Base-by-base conservation (phyloP, 2,113 vertebrate species). In the Struthio camelus region DNA sequence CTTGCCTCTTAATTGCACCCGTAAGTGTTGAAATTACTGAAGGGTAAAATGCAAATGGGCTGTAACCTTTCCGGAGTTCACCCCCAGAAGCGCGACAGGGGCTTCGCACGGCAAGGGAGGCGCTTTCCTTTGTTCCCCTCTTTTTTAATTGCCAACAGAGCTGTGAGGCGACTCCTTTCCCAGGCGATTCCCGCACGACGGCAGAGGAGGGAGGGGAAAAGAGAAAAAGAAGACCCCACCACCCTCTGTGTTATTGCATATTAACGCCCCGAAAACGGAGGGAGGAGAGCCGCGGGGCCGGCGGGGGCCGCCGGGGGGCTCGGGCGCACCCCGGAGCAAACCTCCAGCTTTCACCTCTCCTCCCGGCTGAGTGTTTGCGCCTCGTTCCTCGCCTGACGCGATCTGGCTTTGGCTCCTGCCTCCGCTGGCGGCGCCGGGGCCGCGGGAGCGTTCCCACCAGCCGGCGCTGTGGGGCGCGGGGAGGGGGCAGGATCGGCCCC, bases 1-100 rank as follows among this genome's bases (percentile, higher is more conserved):
- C 90, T 88, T 64, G 61, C 75, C 7, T 34, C 95, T 97, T 95
- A 97, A 98, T 97, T 98, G 97, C 92, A 94, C 97, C 97, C 75
- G 0, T 96, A 97, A 98, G 97, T 90, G 92, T 80, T 81, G 92
- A 96, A 95, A 94, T 96, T 96, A 96, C 58, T 91, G 97, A 93
- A 97, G 97, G 90, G 93, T 94, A 96, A 97, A 97, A 98, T 95
- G 92, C 95, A 93, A 93, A 97, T 84, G 42, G 7, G 64, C 85
- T 94, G 87, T 96, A 95, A 97, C 95, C 97, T 97, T 96, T 95
- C 83, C 38, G 9, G 91, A 95, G 96, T 96, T 97, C 88, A 38
- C 42, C 25, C 25, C n/a, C 24, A 2, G 95, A 78, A 58, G 75
- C 28, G 40, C 80, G 38, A 48, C 28, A 4, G 5, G 62, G 0